phyloP scores from a whole-genome alignment of 1,140 invertebrate genomes.

The Drosophila kohkoa region DNA sequence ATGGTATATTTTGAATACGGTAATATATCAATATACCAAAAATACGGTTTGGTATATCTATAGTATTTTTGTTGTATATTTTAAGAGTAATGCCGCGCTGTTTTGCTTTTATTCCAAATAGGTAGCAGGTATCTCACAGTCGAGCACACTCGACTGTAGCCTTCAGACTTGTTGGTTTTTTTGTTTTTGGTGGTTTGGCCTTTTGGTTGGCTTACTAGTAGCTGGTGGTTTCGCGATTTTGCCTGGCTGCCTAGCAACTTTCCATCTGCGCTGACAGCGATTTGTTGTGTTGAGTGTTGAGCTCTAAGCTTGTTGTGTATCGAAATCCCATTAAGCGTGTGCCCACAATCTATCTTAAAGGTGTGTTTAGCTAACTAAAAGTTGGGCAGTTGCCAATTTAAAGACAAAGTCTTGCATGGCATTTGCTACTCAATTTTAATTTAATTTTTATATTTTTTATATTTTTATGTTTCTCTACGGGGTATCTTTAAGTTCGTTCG shows the following conservation, averaged over 20 bases:
- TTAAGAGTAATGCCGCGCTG: too few relatives aligned
- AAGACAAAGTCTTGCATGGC: not conserved
- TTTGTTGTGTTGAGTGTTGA: conserved; percentile 11
- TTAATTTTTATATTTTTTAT: too few relatives aligned
- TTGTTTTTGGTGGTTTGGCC: conserved; percentile 9
- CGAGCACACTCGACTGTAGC: not conserved
- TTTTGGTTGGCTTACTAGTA: not conserved
- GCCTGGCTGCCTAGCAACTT: conserved; percentile 16
- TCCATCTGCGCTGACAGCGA: conserved; percentile 15
- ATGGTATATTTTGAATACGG: too few relatives aligned
- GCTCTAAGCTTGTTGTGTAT: conserved; percentile 1
- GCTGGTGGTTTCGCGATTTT: not conserved
- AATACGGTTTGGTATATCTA: too few relatives aligned
- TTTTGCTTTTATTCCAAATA: too few relatives aligned
- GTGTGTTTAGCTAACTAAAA: conserved; percentile 7
- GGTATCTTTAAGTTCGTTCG: not conserved
- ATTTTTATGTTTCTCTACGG: not conserved
- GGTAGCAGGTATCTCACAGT: too few relatives aligned
- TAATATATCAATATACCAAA: too few relatives aligned
- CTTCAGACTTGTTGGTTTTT: not conserved
- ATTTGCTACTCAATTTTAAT: not conserved
- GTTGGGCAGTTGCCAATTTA: conserved; percentile 8
- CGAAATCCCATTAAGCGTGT: conserved; percentile 12
- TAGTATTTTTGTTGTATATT: too few relatives aligned
- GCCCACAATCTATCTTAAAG: conserved; percentile 15